Conservation (phyloP, 1,140 invertebrate genomes). For the Ladona fulva region DNA sequence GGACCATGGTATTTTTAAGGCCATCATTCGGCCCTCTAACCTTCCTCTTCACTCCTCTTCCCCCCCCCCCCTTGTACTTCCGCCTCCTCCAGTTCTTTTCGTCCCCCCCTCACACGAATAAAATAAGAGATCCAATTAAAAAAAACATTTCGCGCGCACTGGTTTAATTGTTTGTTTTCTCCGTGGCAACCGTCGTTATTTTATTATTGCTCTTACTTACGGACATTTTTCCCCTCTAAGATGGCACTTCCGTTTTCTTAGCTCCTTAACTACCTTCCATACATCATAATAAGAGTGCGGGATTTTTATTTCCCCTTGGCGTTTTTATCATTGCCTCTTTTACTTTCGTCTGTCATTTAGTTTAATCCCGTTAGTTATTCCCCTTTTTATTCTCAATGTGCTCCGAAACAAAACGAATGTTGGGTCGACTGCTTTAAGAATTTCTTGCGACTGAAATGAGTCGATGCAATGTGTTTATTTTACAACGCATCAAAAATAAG, state of each 20-base stretch:
- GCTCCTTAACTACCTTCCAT: neutral
- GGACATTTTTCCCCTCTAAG: neutral
- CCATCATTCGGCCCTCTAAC: neutral
- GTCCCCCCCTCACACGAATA: neutral
- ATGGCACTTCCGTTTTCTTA: neutral
- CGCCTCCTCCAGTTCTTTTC: neutral
- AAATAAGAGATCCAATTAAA: neutral
- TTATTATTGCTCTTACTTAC: neutral
- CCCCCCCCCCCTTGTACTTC: neutral
- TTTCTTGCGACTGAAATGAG: too few species aligned
- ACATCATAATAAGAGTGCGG: neutral
- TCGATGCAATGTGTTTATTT: too few species aligned
- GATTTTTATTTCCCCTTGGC: too few species aligned
- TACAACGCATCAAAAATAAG: too few species aligned
- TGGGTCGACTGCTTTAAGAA: too few species aligned
- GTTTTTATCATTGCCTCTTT: too few species aligned
- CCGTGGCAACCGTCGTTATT: neutral
- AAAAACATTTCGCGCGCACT: neutral
- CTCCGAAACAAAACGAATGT: too few species aligned
- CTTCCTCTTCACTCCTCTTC: neutral
- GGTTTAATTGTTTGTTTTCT: constrained; percentile 1
- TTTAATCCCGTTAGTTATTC: too few species aligned
- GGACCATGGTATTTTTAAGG: too few species aligned
- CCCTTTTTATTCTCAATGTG: too few species aligned
- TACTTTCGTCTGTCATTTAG: too few species aligned